These are phyloP conservation scores for Camponotus floridanus DNA, from an alignment of 1,140 invertebrate species.

Conservation along the genomic window DNA sequence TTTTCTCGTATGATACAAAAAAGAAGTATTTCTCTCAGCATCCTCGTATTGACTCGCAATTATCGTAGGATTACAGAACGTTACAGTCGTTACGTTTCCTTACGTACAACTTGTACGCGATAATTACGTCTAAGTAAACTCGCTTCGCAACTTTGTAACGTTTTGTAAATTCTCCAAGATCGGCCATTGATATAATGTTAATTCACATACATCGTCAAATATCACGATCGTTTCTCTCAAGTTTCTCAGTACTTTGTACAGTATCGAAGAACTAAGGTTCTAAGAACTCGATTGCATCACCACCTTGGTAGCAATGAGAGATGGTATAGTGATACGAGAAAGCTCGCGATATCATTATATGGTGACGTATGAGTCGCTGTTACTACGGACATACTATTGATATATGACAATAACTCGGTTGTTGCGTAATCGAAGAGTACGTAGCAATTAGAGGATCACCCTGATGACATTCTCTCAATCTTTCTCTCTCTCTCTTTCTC, in stretches of 20 bases:
- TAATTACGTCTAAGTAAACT: constrained; percentile 27
- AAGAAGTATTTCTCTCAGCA: constrained; percentile 17
- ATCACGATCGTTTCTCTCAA: not conserved
- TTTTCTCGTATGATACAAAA: constrained; percentile 50
- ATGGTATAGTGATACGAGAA: not conserved
- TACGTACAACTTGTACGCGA: not conserved
- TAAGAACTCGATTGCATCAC: not conserved
- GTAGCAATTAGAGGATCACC: constrained; percentile 25
- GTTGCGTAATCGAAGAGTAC: constrained; percentile 28
- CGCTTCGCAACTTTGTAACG: constrained; percentile 1
- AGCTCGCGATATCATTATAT: constrained; percentile 1
- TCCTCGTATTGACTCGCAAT: constrained; percentile 24
- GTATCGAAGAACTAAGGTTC: not conserved
- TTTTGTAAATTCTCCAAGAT: constrained; percentile 35
- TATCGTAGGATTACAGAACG: constrained; percentile 33
- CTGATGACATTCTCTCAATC: not conserved
- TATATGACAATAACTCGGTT: not conserved
- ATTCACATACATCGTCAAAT: not conserved
- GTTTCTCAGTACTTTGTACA: not conserved
- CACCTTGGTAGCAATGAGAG: not conserved
- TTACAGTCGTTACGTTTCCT: constrained; percentile 25
- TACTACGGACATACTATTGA: constrained; percentile 14
- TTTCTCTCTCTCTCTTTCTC: too few species aligned
- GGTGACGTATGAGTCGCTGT: not conserved
- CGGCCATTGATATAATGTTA: not conserved